Percentiles rank a stretch among this genome's conserved stretches.
Conservation (phyloP, 2,113 vertebrate species). For the Passer montanus region DNA sequence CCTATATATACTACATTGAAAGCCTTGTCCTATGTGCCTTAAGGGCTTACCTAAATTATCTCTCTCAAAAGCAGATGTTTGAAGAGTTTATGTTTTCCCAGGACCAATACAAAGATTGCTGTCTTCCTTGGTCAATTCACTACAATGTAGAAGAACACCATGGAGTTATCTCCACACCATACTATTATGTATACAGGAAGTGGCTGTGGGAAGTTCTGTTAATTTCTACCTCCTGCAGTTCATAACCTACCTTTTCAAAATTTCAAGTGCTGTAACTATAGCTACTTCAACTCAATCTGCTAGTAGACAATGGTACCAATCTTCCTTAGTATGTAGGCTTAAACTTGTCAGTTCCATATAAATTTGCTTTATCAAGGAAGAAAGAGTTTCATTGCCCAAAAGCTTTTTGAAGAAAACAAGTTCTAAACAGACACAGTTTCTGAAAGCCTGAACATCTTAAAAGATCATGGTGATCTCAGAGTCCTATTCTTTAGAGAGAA, state of each 20-base stretch:
- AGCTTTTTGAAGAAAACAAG: conserved; percentile 54
- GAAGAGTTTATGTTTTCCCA: background rate
- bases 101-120: background rate
- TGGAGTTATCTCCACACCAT: background rate
- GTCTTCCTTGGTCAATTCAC: conserved; percentile 19
- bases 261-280: conserved; percentile 48
- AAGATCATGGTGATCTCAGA: conserved; percentile 27
- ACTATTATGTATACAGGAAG: background rate
- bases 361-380: conserved; percentile 49
- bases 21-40: background rate
- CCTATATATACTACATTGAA: background rate
- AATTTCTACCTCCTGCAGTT: conserved; percentile 30
- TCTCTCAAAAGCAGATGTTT: background rate
- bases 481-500: conserved; percentile 37
- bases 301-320: conserved; percentile 61
- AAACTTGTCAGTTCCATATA: conserved; percentile 67
- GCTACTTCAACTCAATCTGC: conserved; percentile 28
- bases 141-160: conserved; percentile 25
- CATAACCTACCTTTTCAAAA: conserved; percentile 49
- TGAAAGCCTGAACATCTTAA: conserved; percentile 44
- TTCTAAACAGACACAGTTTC: conserved; percentile 30
- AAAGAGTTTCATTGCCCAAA: conserved; percentile 48
- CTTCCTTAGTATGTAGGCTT: conserved; percentile 32
- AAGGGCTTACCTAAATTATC: background rate
- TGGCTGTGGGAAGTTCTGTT: conserved; percentile 1